These are phyloP conservation scores for Choloepus didactylus DNA, from an alignment of 2,797 vertebrate species.

Conservation along the genomic window DNA sequence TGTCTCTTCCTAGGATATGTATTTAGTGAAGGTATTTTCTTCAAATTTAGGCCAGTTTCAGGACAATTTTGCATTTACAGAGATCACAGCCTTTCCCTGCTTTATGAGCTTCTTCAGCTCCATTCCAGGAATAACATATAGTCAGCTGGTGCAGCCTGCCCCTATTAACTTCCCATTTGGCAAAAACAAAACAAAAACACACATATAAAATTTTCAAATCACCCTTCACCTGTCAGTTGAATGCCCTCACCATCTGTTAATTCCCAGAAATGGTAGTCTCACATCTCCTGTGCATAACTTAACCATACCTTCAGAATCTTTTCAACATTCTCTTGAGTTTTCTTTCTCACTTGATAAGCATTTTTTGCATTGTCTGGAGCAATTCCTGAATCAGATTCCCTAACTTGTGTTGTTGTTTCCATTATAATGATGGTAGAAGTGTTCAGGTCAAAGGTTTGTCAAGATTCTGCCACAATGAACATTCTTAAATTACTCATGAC, in stretches of 20 bases:
- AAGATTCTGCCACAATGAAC: not conserved
- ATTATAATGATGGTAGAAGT: not conserved
- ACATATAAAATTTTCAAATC: slow-evolving; percentile 31
- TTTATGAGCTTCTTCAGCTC: not conserved
- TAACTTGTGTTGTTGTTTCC: not conserved
- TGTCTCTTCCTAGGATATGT: not conserved
- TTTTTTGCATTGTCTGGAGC: not conserved
- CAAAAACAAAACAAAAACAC: slow-evolving; percentile 19
- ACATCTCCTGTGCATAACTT: not conserved
- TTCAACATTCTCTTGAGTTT: not conserved
- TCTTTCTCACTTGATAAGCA: slow-evolving; percentile 6
- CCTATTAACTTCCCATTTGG: slow-evolving; percentile 36
- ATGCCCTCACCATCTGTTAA: slow-evolving; percentile 50
- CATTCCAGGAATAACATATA: not conserved
- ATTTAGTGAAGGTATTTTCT: slow-evolving; percentile 6
- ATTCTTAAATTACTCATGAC: not conserved
- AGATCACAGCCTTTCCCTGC: not conserved
- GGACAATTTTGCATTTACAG: not conserved
- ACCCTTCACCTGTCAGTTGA: slow-evolving; percentile 24
- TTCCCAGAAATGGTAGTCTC: slow-evolving; percentile 37
- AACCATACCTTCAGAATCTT: not conserved
- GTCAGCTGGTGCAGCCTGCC: not conserved
- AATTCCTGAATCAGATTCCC: not conserved
- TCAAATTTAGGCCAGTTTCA: not conserved
- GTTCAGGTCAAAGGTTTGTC: not conserved